phyloP scores from a whole-genome alignment of 2,888 invertebrate genomes.

The Dorcus hopei region DNA sequence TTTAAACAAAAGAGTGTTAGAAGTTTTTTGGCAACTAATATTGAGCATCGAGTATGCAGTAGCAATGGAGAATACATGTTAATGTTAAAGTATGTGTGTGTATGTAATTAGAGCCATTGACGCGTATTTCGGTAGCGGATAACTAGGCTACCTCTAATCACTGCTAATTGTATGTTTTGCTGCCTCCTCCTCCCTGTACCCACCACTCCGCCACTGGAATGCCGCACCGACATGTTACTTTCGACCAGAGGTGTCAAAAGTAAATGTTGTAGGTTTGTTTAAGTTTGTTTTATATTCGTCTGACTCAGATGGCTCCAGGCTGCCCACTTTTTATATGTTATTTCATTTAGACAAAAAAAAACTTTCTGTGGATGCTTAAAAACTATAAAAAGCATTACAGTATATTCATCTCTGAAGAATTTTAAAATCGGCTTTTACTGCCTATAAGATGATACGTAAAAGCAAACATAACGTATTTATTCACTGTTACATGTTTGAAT shows the following conservation, averaged over 20 bases:
- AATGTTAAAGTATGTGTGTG: conserved; percentile 33
- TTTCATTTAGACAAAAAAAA: no score
- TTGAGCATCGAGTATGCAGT: background rate
- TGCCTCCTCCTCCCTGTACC: conserved; percentile 24
- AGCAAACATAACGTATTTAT: no score
- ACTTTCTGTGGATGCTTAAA: no score
- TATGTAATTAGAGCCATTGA: conserved; percentile 47
- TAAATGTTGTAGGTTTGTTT: conserved; percentile 42
- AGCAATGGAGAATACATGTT: background rate
- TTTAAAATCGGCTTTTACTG: no score
- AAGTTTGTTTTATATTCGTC: conserved; percentile 16
- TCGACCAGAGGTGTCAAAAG: conserved; percentile 49
- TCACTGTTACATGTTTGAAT: no score
- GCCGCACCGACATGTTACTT: conserved; percentile 47
- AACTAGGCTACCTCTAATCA: conserved; percentile 47
- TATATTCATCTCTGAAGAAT: no score
- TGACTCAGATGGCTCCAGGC: conserved; percentile 17
- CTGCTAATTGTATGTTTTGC: conserved; percentile 46
- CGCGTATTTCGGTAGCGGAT: conserved; percentile 50
- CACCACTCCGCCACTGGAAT: conserved; percentile 38
- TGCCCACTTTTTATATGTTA: conserved; percentile 9
- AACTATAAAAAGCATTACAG: no score
- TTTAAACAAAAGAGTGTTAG: conserved; percentile 3
- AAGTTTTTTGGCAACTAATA: background rate
- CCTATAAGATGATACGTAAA: no score